phyloP scores from a whole-genome alignment of 2,113 vertebrate genomes.

The Rynchops niger region DNA sequence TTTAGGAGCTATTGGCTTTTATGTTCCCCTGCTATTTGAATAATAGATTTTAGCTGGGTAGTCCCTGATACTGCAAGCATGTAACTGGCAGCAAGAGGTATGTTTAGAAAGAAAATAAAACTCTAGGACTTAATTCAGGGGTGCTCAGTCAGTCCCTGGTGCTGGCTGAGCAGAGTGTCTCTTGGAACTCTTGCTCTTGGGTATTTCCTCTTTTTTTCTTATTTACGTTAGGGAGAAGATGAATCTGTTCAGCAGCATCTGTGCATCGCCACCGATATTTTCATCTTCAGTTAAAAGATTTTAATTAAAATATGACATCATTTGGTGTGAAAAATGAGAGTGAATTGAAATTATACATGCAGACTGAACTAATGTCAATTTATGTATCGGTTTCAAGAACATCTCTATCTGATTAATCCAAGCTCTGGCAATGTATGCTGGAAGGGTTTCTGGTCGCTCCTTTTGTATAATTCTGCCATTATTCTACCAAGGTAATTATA shows the following conservation, averaged over 20 bases:
- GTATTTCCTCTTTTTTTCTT: background rate
- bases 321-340: conserved; percentile 48
- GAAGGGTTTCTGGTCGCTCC: background rate
- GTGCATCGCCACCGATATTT: conserved; percentile 43
- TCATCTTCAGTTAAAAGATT: conserved; percentile 60
- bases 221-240: background rate
- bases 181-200: background rate
- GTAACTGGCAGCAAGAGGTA: background rate
- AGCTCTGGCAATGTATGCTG: background rate
- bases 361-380: background rate
- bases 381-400: background rate
- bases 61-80: background rate
- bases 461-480: background rate
- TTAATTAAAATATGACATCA: conserved; percentile 59
- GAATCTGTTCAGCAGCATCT: conserved; percentile 12
- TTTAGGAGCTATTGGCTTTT: background rate
- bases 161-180: background rate
- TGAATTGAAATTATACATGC: background rate
- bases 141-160: background rate
- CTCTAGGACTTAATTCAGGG: background rate
- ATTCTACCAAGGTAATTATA: background rate
- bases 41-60: background rate
- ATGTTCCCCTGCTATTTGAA: background rate
- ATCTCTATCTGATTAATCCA: conserved; percentile 2
- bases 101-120: background rate